Conservation (phyloP, 2,113 vertebrate genomes). For the Oostethus manadensis region DNA sequence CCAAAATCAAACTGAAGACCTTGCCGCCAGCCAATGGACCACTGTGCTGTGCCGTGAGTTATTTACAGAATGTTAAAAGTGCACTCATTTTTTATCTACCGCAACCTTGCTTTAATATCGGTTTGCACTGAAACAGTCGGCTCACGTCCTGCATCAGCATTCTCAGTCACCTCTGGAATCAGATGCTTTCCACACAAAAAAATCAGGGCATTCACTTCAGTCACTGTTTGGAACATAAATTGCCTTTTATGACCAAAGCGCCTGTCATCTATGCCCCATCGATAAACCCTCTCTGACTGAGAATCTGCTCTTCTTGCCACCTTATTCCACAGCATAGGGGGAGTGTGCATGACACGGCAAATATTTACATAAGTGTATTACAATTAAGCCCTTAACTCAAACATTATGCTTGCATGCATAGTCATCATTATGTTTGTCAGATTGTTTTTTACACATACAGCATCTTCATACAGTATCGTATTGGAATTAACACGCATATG, state of each 20-base stretch:
- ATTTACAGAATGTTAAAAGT: neutral
- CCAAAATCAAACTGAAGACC: too few relatives aligned
- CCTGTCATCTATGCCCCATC: neutral
- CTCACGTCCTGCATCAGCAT: neutral
- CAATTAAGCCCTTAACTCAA: neutral
- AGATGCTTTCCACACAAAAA: conserved; percentile 1
- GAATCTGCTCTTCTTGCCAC: neutral
- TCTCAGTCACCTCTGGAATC: neutral
- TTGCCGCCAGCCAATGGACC: neutral
- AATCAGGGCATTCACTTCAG: neutral
- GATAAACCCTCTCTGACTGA: neutral
- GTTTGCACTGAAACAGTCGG: neutral
- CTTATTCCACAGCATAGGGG: neutral
- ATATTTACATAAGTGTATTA: neutral
- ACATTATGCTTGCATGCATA: neutral
- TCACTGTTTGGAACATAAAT: neutral
- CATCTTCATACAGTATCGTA: too few relatives aligned
- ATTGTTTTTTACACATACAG: too few relatives aligned
- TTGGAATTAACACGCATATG: too few relatives aligned
- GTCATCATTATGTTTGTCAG: too few relatives aligned
- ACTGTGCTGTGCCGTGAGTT: neutral
- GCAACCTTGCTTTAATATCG: neutral
- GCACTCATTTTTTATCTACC: neutral
- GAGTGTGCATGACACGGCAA: neutral
- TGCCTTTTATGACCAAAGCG: conserved; percentile 2